A percentile compares a stretch with the other conserved stretches of the same genome.
Evolutionary conservation across 2,888 invertebrate genomes (phyloP).

Genomic region (Micoletzkya japonica): DNA sequence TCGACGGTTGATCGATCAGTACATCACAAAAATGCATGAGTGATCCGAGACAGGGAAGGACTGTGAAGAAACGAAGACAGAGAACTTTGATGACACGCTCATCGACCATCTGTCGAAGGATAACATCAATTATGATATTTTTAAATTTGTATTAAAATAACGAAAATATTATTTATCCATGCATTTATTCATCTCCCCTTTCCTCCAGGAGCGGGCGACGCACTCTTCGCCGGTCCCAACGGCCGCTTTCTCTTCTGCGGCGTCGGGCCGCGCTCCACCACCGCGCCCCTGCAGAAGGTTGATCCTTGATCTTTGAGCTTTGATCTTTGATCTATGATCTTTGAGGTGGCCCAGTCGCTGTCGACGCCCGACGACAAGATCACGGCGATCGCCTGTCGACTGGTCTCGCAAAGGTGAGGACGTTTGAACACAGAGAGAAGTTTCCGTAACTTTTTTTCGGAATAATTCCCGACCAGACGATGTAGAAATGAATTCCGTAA

Average conservation of each 20-base stretch:
- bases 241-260: conserved; percentile 51
- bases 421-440: no score
- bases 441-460: no score
- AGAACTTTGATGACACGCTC: no score
- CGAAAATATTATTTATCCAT: no score
- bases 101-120: not conserved
- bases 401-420: conserved; percentile 48
- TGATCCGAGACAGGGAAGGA: no score
- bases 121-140: not conserved
- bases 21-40: no score
- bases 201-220: conserved; percentile 55
- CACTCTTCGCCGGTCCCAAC: conserved; percentile 48
- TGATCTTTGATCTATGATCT: not conserved
- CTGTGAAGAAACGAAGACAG: no score
- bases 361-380: conserved; percentile 21
- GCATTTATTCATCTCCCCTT: no score
- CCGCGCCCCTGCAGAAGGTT: conserved; percentile 41
- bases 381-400: conserved; percentile 38
- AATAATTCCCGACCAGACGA: no score
- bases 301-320: conserved; percentile 24
- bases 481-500: no score
- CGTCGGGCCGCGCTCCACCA: conserved; percentile 56
- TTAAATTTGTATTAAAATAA: not conserved
- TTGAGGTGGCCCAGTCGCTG: conserved; percentile 9
- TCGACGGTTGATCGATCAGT: not conserved